phyloP scores from a whole-genome alignment of 1,140 invertebrate species.

The Parasteatoda tepidariorum region DNA sequence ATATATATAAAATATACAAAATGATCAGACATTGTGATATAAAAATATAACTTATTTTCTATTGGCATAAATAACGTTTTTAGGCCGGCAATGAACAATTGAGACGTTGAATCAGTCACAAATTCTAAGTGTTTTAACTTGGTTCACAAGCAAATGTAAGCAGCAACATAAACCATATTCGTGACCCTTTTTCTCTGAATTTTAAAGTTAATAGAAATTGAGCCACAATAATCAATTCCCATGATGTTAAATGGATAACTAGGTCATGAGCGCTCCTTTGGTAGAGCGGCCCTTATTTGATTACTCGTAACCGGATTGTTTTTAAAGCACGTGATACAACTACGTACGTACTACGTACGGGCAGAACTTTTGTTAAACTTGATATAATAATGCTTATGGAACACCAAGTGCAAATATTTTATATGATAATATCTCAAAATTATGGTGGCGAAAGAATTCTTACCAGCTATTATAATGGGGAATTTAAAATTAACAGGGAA shows the following conservation, averaged over 20 bases:
- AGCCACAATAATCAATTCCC: constrained; percentile 19
- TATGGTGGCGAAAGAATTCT: background rate
- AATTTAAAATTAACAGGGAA: background rate
- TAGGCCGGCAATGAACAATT: too few species aligned
- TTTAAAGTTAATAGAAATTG: constrained; percentile 10
- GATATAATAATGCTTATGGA: background rate
- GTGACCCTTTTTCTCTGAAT: constrained; percentile 30
- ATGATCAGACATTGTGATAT: too few species aligned
- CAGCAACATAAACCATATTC: too few species aligned
- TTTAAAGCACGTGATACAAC: constrained; percentile 19
- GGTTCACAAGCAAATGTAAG: too few species aligned
- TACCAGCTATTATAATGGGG: constrained; percentile 8
- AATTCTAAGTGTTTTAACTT: too few species aligned
- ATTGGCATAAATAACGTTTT: too few species aligned
- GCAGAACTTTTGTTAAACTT: constrained; percentile 29
- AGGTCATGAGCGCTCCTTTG: background rate
- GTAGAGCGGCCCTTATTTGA: constrained; percentile 14
- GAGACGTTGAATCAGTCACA: too few species aligned
- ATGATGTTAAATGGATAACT: background rate
- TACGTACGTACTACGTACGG: background rate
- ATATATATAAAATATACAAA: too few species aligned
- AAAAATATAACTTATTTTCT: too few species aligned
- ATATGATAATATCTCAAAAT: constrained; percentile 4
- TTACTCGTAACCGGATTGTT: background rate
- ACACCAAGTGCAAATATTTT: constrained; percentile 17